A percentile compares a stretch with the other conserved stretches of the same genome.
Evolutionary conservation across 2,888 invertebrate species (phyloP).

Genomic region (Agrochola macilenta): DNA sequence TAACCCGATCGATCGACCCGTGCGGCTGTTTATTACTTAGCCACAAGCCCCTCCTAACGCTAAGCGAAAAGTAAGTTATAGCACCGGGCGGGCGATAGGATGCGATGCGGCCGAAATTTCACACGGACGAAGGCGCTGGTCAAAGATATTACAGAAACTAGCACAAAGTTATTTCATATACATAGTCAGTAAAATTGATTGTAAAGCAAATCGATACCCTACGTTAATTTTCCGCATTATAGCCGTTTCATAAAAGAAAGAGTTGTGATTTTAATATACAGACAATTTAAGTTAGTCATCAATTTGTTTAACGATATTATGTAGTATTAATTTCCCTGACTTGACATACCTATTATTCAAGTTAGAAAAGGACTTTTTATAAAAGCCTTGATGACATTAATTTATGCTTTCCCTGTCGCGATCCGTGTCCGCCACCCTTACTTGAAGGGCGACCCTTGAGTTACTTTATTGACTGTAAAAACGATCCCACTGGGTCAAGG

Average conservation of each 20-base stretch:
- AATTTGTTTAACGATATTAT: not conserved
- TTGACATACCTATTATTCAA: not conserved
- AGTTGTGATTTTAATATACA: not conserved
- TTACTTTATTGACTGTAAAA: constrained; percentile 68
- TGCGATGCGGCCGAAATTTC: too few relatives aligned
- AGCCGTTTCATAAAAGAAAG: not conserved
- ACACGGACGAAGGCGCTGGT: too few relatives aligned
- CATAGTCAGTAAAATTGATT: not conserved
- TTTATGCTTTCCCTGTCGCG: constrained; percentile 27
- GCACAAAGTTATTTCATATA: too few relatives aligned
- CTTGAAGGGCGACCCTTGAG: constrained; percentile 61
- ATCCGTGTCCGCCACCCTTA: constrained; percentile 38
- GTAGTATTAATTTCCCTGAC: not conserved
- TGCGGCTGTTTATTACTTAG: too few relatives aligned
- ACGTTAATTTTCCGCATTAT: not conserved
- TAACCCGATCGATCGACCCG: too few relatives aligned
- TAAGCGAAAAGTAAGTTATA: too few relatives aligned
- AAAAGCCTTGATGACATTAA: constrained; percentile 27
- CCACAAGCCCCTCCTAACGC: too few relatives aligned
- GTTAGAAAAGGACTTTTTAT: not conserved
- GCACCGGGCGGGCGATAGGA: too few relatives aligned
- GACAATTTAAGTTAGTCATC: not conserved
- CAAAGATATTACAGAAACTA: not conserved
- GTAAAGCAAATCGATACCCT: not conserved
- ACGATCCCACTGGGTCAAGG: constrained; percentile 44